Conservation (phyloP, 1,140 invertebrate genomes). For the Physella acuta region DNA sequence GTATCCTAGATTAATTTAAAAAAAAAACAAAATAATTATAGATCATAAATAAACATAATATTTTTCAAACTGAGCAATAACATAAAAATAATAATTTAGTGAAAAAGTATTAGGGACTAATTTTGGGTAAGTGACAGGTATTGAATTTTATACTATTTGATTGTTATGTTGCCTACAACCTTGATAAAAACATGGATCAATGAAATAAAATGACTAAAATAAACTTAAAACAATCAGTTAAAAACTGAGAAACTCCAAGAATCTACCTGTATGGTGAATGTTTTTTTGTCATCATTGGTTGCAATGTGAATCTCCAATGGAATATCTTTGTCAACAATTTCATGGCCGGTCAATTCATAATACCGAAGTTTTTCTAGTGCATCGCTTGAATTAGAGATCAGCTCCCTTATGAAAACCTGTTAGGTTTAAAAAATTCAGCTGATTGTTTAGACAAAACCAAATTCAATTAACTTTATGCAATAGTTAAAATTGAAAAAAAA, state of each 20-base stretch:
- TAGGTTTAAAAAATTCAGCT: constrained; percentile 23
- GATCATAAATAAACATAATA: background rate
- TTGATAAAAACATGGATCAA: no score
- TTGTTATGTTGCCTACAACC: no score
- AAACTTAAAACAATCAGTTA: no score
- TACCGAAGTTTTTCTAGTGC: constrained; percentile 85
- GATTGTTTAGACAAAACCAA: background rate
- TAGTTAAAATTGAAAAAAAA: constrained; percentile 5
- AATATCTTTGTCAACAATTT: constrained; percentile 49
- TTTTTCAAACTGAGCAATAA: no score
- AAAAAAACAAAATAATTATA: background rate
- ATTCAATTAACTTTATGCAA: background rate
- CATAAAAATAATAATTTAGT: no score
- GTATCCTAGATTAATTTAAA: constrained; percentile 68
- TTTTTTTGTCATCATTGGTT: constrained; percentile 84
- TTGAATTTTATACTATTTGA: no score
- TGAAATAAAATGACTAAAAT: no score
- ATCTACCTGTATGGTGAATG: constrained; percentile 82
- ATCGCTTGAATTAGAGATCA: constrained; percentile 96
- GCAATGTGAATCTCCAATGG: constrained; percentile 83
- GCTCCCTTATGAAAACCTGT: constrained; percentile 89
- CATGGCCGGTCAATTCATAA: constrained; percentile 65
- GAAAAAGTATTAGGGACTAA: no score
- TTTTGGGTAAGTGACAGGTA: no score
- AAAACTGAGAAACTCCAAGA: no score